These are phyloP conservation scores for Prenolepis imparis DNA, from an alignment of 2,888 invertebrate species.

Conservation along the genomic window DNA sequence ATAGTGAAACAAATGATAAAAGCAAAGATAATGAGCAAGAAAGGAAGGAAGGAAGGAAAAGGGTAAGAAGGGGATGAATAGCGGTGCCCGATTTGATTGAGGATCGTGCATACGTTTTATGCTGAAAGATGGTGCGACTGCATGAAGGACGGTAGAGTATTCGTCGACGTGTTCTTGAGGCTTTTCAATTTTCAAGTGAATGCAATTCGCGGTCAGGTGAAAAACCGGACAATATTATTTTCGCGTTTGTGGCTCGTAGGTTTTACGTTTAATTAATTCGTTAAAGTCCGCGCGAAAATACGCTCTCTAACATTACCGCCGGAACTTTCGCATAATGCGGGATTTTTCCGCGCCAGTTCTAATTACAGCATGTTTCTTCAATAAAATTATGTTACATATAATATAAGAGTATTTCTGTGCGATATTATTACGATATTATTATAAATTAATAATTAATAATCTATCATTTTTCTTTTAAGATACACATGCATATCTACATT, in stretches of 20 bases:
- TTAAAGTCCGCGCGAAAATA: conserved; percentile 12
- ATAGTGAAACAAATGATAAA: background rate
- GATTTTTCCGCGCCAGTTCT: background rate
- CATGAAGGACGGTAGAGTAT: background rate
- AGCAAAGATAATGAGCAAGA: background rate
- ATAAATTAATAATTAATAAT: conserved; percentile 4
- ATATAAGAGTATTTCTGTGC: background rate
- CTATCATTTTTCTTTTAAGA: background rate
- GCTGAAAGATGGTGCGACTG: background rate
- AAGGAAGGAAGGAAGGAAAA: background rate
- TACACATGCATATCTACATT: background rate
- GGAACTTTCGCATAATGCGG: background rate
- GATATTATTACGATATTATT: background rate
- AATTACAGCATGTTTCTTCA: conserved; percentile 14
- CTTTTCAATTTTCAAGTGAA: conserved; percentile 21
- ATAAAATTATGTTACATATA: background rate
- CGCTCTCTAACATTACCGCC: conserved; percentile 28
- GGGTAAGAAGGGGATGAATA: background rate
- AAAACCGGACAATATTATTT: conserved; percentile 46
- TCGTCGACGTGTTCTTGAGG: background rate
- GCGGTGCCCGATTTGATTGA: conserved; percentile 15
- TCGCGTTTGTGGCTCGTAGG: conserved; percentile 8
- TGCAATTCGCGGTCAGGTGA: conserved; percentile 8
- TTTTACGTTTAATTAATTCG: conserved; percentile 42
- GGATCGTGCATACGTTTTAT: background rate